Conservation (phyloP, 2,888 invertebrate genomes). For the Eupithecia dodoneata region DNA sequence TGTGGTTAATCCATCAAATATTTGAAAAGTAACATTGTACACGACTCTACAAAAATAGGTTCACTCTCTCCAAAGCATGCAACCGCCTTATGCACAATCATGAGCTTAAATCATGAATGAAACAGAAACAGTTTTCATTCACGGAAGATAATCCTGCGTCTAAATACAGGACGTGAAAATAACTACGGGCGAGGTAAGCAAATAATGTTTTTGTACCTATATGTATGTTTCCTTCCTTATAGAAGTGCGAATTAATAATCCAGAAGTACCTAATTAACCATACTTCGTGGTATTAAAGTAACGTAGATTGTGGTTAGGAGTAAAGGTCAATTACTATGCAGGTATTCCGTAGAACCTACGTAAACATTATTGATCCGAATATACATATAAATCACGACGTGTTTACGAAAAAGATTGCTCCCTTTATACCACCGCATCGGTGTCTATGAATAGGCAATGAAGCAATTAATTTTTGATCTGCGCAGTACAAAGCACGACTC, state of each 20-base stretch:
- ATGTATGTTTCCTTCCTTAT: not conserved
- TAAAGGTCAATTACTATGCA: conserved; percentile 3
- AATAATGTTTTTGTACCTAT: not conserved
- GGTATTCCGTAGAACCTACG: not conserved
- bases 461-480: conserved; percentile 46
- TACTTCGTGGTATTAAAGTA: not conserved
- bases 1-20: not conserved
- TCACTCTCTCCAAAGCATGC: not conserved
- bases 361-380: conserved; percentile 4
- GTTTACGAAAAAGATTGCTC: conserved; percentile 37
- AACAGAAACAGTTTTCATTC: not conserved
- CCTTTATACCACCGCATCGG: conserved; percentile 35
- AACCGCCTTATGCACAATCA: not conserved
- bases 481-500: conserved; percentile 47
- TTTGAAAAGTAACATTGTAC: not conserved
- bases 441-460: conserved; percentile 42
- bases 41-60: not conserved
- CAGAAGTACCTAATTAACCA: not conserved
- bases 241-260: not conserved
- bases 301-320: not conserved
- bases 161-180: not conserved
- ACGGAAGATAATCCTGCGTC: not conserved
- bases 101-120: not conserved
- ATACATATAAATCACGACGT: conserved; percentile 19
- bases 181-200: not conserved